phyloP scores from a whole-genome alignment of 1,140 invertebrate species.

The Zaprionus inermis region DNA sequence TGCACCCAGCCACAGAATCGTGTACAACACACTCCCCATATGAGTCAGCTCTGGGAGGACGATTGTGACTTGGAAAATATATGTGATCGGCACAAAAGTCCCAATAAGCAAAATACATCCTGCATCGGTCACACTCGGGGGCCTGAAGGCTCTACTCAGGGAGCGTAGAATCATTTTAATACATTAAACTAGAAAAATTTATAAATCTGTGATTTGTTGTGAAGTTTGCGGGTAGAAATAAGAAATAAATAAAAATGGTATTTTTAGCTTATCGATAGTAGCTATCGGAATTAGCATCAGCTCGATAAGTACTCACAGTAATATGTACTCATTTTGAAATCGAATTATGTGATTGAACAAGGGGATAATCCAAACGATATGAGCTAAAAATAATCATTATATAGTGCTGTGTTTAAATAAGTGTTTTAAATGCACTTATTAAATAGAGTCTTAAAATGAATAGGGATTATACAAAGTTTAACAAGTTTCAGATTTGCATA shows the following conservation, averaged over 20 bases:
- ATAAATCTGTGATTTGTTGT: slow-evolving; percentile 35
- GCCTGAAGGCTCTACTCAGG: slow-evolving; percentile 39
- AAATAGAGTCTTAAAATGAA: neutral
- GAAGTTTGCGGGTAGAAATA: neutral
- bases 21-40: slow-evolving; percentile 84
- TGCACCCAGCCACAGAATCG: slow-evolving; percentile 87
- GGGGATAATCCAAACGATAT: neutral
- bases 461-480: neutral
- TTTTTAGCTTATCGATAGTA: slow-evolving; percentile 19
- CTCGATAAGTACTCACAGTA: neutral
- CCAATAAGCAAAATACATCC: slow-evolving; percentile 69
- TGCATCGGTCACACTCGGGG: slow-evolving; percentile 41
- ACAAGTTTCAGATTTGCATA: neutral
- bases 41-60: slow-evolving; percentile 87
- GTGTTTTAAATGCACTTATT: neutral
- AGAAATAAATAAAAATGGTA: slow-evolving; percentile 13
- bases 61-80: slow-evolving; percentile 86
- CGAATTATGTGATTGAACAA: neutral
- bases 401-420: neutral
- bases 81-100: slow-evolving; percentile 60
- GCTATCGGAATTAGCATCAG: neutral
- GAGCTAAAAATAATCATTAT: too few relatives aligned
- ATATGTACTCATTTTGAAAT: neutral
- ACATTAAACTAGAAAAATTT: slow-evolving; percentile 11
- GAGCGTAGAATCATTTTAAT: slow-evolving; percentile 64